Evolutionary conservation across 1,140 invertebrate genomes (phyloP).

Genomic region (Drosophila parabipectinata): DNA sequence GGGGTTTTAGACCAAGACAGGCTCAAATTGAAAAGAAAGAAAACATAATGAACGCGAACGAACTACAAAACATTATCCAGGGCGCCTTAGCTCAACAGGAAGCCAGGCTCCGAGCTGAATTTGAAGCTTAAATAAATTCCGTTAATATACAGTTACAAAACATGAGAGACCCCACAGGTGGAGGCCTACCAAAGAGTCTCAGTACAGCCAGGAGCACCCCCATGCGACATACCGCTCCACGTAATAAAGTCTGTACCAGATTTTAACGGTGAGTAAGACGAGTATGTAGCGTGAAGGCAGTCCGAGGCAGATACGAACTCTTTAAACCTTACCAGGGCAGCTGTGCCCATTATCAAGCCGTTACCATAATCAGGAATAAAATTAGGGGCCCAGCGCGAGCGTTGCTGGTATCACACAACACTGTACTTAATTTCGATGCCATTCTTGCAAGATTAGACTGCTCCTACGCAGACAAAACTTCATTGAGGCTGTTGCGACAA

Average conservation of each 20-base stretch:
- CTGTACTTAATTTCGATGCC: no score
- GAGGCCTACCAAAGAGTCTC: no score
- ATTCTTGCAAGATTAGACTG: conserved; percentile 3
- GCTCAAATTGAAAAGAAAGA: no score
- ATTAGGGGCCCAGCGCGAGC: not conserved
- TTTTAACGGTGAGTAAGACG: no score
- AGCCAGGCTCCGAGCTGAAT: not conserved
- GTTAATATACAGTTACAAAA: not conserved
- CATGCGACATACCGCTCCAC: not conserved
- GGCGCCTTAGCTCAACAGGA: not conserved
- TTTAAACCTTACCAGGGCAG: conserved; percentile 1
- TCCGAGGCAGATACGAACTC: not conserved
- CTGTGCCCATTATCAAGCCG: conserved; percentile 4
- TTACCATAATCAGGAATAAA: conserved; percentile 1
- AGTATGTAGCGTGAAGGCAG: not conserved
- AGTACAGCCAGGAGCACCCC: not conserved
- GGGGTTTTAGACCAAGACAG: no score
- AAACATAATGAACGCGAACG: no score
- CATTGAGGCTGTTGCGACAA: no score
- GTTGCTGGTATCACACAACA: conserved; percentile 1
- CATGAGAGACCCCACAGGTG: no score
- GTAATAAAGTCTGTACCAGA: no score
- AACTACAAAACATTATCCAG: no score
- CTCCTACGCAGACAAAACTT: not conserved
- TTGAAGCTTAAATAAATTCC: not conserved